Evolutionary conservation across 2,888 invertebrate genomes (phyloP).

Genomic region (Leucozona laternaria): DNA sequence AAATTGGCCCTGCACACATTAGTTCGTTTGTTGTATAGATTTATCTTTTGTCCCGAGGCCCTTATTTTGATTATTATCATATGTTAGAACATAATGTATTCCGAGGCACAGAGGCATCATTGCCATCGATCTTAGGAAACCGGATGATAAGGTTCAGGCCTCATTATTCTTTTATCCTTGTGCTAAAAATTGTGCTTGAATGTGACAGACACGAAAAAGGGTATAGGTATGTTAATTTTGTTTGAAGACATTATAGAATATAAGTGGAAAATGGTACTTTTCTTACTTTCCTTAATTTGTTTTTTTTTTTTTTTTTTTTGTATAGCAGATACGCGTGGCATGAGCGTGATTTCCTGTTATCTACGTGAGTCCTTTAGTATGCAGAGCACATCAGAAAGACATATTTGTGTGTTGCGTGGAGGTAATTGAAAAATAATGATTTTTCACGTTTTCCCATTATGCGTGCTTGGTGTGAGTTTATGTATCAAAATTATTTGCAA

Average conservation of each 20-base stretch:
- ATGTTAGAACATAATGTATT: constrained; percentile 56
- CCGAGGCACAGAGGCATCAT: constrained; percentile 34
- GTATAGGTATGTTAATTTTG: constrained; percentile 58
- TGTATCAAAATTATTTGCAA: not conserved
- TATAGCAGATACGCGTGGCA: not conserved
- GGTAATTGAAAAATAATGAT: constrained; percentile 37
- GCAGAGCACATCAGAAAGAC: constrained; percentile 19
- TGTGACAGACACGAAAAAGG: constrained; percentile 56
- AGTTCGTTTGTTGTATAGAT: not conserved
- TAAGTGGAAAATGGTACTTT: constrained; percentile 28
- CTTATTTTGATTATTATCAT: constrained; percentile 4
- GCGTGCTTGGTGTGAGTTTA: not conserved
- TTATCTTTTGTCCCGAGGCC: not conserved
- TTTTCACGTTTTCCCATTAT: constrained; percentile 22
- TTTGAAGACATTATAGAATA: constrained; percentile 28
- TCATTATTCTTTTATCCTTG: constrained; percentile 57
- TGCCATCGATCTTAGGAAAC: constrained; percentile 41
- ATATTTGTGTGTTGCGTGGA: constrained; percentile 24
- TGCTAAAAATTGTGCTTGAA: constrained; percentile 45
- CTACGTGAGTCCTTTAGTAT: constrained; percentile 12
- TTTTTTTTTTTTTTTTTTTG: not conserved
- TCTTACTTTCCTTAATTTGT: constrained; percentile 9
- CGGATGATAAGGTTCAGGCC: constrained; percentile 33
- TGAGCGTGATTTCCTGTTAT: constrained; percentile 22
- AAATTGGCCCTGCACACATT: not conserved